phyloP scores from a whole-genome alignment of 2,113 vertebrate genomes.

The Heliornis fulica region DNA sequence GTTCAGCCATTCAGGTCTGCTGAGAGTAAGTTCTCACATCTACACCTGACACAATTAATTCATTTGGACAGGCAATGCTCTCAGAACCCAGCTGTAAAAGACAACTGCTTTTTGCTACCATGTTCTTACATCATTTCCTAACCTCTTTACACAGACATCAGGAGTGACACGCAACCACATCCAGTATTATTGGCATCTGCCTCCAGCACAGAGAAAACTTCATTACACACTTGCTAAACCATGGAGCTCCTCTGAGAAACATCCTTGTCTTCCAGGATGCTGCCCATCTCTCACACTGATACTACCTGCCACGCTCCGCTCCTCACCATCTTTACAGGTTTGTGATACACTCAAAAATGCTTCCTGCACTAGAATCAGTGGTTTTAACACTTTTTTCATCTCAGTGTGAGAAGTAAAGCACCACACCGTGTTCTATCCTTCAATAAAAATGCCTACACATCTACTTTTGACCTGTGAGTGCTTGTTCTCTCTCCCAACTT shows the following conservation, averaged over 20 bases:
- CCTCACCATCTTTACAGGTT: background rate
- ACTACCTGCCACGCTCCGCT: slow-evolving; percentile 20
- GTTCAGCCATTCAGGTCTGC: background rate
- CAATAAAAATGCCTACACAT: background rate
- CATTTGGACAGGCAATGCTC: background rate
- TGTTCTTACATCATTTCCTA: background rate
- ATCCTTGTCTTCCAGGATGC: background rate
- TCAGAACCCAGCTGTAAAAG: background rate
- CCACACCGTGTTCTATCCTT: background rate
- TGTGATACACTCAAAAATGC: slow-evolving; percentile 14
- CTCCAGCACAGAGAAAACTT: background rate
- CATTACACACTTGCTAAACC: background rate
- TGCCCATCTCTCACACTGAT: background rate
- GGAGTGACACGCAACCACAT: background rate
- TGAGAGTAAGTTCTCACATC: background rate
- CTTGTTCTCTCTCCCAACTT: background rate
- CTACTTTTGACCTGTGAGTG: background rate
- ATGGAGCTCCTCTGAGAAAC: slow-evolving; percentile 24
- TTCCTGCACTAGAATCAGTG: background rate
- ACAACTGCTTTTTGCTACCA: background rate
- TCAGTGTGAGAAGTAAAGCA: background rate
- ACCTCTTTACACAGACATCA: background rate
- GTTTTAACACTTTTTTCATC: background rate
- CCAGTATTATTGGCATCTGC: background rate
- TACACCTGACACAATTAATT: background rate